A percentile compares a stretch with the other conserved stretches of the same genome.
phyloP scores from a whole-genome alignment of 2,797 vertebrate genomes.

The Steatocranus sp. region DNA sequence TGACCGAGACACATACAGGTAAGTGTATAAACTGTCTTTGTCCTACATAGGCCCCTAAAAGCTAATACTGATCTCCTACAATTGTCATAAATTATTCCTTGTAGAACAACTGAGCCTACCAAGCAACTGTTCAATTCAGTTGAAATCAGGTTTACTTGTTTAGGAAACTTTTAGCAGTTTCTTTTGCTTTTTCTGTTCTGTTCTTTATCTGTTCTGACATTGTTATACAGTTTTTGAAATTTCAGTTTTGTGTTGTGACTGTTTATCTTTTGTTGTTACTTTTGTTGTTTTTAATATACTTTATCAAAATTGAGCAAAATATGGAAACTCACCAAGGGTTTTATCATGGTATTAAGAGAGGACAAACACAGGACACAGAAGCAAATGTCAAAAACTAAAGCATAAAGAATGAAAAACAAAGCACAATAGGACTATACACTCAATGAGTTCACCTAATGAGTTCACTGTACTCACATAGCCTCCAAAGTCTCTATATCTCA shows the following conservation, averaged over 20 bases:
- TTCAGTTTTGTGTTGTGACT: neutral
- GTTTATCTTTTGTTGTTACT: neutral
- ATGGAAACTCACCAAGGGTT: neutral
- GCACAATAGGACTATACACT: neutral
- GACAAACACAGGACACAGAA: neutral
- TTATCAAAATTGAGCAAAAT: neutral
- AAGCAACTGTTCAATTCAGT: neutral
- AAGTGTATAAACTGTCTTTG: neutral
- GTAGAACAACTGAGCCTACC: neutral
- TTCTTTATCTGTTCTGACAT: neutral
- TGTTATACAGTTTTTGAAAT: neutral
- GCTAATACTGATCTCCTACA: neutral
- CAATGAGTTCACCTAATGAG: neutral
- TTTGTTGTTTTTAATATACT: neutral
- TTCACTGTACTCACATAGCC: neutral
- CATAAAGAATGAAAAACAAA: neutral
- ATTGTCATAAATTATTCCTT: neutral
- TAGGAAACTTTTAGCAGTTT: neutral
- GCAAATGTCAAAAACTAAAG: neutral
- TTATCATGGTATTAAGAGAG: neutral
- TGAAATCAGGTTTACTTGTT: neutral
- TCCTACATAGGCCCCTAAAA: neutral
- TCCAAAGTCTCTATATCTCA: neutral
- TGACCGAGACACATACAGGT: conserved; percentile 86
- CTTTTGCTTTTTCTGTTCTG: neutral